Evolutionary conservation across 2,888 invertebrate genomes (phyloP), one percentile per base, ranked within the genome.

Genomic region (Drosophila koepferae): DNA sequence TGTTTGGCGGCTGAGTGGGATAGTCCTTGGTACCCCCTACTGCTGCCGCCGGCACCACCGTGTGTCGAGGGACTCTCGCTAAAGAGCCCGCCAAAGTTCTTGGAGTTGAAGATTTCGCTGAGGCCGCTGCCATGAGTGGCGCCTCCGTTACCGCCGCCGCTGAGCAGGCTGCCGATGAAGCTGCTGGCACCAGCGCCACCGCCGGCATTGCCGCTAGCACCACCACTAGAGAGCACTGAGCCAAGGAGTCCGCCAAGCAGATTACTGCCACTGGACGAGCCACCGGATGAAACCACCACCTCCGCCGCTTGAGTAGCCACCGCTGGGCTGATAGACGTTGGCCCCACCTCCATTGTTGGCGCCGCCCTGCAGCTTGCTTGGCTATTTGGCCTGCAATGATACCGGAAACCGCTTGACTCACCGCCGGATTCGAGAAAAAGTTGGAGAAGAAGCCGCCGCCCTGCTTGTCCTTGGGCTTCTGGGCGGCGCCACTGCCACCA

Each of bases 331-430:
- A 59, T 87, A 89, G 40, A 84, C 74, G 7, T 72, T 76, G 20
- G 80, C 82, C 28, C 82, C 89, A 12, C 75, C 82, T 12, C 82
- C 88, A 56, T 89, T 89, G 7, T 81, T 81, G 0, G 48, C 53
- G 31, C 93, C 92, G 2, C 93, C 92, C 55, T 92, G 90, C 28
- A 93, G 78, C 40, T 90, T 90, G 81, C 69, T 93, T 93, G 46
- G 92, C 86, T 54, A 93, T 91, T 86, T 93, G 93, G 49, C 92
- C 92, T 54, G 93, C 92, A 86, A 93, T 91, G 56, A 93, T 87
- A 68, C 93, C 93, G 67, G 91, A 89, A 41, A 93, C 91, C 31
- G 93, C 93, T 78, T 92, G 91, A 89, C 89, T 90, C 55, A 93
- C 92, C 65, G 90, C 88, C 69, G 93, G 93, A 78, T 91, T 92